phyloP scores from a whole-genome alignment of 2,113 vertebrate genomes.

The Illadopsis cleaveri region DNA sequence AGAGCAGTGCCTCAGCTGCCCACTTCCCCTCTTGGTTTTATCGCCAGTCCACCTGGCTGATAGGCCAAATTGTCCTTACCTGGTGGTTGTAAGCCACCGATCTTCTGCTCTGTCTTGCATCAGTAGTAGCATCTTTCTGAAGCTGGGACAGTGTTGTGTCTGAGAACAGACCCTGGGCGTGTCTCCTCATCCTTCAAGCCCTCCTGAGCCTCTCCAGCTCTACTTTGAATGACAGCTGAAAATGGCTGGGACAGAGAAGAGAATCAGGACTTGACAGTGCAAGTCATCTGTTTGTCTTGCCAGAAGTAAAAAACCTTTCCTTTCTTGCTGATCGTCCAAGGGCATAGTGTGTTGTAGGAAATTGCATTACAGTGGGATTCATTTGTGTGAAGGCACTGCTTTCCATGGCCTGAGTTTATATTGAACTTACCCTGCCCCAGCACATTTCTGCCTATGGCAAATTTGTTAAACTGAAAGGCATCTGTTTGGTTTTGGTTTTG shows the following conservation, averaged over 20 bases:
- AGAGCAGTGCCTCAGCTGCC: neutral
- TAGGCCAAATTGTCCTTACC: neutral
- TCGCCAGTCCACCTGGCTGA: neutral
- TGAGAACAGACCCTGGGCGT: neutral
- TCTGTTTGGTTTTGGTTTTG: slow-evolving; percentile 44
- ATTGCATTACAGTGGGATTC: neutral
- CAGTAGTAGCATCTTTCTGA: neutral
- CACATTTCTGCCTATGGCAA: neutral
- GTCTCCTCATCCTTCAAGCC: neutral
- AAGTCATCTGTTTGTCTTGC: neutral
- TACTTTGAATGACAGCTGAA: neutral
- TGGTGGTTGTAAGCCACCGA: neutral
- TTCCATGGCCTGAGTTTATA: neutral
- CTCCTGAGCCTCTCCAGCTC: neutral
- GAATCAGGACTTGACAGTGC: neutral
- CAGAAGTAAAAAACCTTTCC: neutral
- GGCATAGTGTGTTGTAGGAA: neutral
- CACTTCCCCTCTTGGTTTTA: neutral
- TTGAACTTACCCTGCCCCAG: neutral
- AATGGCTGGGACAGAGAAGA: slow-evolving; percentile 23
- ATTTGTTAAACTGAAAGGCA: slow-evolving; percentile 24
- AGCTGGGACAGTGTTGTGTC: neutral
- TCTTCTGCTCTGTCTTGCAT: neutral
- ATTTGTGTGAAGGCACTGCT: neutral
- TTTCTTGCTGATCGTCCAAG: neutral